Percentiles rank a stretch among this genome's conserved stretches.
Evolutionary conservation across 2,113 vertebrate genomes (phyloP).

Genomic region (Isichthys henryi): DNA sequence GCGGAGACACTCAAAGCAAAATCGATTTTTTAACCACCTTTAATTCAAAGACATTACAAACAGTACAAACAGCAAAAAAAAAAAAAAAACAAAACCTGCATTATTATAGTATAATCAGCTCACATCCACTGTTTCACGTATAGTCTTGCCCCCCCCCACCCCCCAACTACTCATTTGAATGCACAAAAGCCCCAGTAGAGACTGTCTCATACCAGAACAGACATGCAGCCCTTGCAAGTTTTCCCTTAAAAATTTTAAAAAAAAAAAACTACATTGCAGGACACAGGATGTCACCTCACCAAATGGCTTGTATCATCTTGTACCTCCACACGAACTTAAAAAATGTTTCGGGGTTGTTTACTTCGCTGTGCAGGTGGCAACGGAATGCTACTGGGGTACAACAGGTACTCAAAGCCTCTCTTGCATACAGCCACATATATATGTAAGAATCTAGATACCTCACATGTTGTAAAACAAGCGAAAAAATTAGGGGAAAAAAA

Average conservation of each 20-base stretch:
- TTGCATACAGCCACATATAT: constrained; percentile 36
- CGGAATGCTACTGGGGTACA: constrained; percentile 36
- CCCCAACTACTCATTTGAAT: not conserved
- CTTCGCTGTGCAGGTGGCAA: constrained; percentile 21
- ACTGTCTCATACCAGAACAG: not conserved
- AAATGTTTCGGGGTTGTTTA: constrained; percentile 29
- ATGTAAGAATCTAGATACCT: constrained; percentile 23
- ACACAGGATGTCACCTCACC: not conserved
- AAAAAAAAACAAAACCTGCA: constrained; percentile 22
- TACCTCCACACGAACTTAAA: constrained; percentile 35
- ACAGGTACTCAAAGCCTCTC: constrained; percentile 20
- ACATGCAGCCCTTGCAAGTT: not conserved
- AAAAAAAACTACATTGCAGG: not conserved
- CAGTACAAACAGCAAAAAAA: constrained; percentile 42
- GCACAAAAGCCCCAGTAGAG: not conserved
- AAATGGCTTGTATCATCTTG: constrained; percentile 28
- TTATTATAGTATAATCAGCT: constrained; percentile 10
- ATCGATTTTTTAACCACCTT: constrained; percentile 39
- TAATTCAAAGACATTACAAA: constrained; percentile 48
- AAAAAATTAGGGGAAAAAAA: constrained; percentile 17
- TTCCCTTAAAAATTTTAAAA: not conserved
- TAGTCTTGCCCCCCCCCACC: too few species aligned
- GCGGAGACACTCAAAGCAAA: not conserved
- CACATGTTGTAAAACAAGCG: constrained; percentile 23
- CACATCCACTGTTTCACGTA: constrained; percentile 10